Conservation (phyloP, 2,888 invertebrate genomes). For the Epiperipatus broadwayi region DNA sequence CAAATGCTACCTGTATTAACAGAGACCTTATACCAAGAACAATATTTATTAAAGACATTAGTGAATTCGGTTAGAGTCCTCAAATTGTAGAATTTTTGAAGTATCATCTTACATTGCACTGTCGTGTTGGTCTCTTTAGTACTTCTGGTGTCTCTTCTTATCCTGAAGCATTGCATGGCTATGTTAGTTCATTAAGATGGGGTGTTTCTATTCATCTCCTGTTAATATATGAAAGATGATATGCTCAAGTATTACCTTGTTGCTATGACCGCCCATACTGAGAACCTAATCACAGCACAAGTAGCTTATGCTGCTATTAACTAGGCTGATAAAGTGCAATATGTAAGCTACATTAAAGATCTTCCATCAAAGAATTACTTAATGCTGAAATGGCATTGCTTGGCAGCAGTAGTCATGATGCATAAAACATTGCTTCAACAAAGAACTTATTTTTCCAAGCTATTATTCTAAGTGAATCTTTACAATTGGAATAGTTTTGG, state of each 20-base stretch:
- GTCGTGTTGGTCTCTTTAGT: conserved; percentile 70
- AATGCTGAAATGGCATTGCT: too few relatives aligned
- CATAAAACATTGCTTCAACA: too few relatives aligned
- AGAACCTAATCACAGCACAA: conserved; percentile 72
- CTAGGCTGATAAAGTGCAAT: too few relatives aligned
- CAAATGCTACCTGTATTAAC: conserved; percentile 49
- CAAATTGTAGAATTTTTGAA: conserved; percentile 59
- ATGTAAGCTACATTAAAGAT: too few relatives aligned
- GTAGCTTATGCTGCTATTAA: conserved; percentile 81
- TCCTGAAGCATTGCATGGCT: conserved; percentile 36
- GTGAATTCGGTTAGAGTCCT: conserved; percentile 53
- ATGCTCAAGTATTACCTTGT: conserved; percentile 83
- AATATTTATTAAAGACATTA: conserved; percentile 30
- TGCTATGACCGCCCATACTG: conserved; percentile 64
- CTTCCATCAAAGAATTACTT: too few relatives aligned
- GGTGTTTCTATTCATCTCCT: conserved; percentile 55
- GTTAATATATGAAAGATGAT: conserved; percentile 22
- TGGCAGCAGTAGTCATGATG: too few relatives aligned
- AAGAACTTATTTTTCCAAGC: too few relatives aligned
- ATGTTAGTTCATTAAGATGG: conserved; percentile 57
- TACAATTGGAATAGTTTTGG: too few relatives aligned
- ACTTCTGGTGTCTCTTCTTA: conserved; percentile 52
- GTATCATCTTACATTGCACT: conserved; percentile 59
- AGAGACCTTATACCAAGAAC: conserved; percentile 45
- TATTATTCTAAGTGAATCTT: too few relatives aligned